Evolutionary conservation across 2,888 invertebrate species (phyloP).

Genomic region (Aleiodes leptofemur): DNA sequence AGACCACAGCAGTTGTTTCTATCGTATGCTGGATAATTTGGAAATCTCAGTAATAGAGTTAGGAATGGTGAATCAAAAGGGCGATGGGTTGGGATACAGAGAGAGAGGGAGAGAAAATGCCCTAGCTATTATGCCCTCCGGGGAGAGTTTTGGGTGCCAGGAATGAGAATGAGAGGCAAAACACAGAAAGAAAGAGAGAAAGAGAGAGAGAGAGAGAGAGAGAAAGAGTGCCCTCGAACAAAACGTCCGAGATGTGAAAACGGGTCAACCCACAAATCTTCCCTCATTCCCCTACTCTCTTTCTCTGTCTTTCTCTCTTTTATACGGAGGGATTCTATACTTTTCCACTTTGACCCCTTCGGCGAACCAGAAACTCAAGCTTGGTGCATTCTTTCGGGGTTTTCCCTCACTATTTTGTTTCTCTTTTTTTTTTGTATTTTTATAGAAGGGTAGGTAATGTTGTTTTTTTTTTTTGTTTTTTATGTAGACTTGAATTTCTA

Average conservation of each 20-base stretch:
- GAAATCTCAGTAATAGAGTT: constrained; percentile 30
- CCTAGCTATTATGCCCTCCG: constrained; percentile 12
- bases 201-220: not conserved
- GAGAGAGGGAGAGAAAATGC: not conserved
- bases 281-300: constrained; percentile 32
- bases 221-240: constrained; percentile 37
- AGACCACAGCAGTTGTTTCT: constrained; percentile 17
- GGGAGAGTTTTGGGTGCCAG: constrained; percentile 9
- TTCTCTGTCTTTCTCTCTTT: constrained; percentile 10
- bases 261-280: constrained; percentile 51
- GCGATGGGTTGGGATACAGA: not conserved
- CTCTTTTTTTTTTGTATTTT: not conserved
- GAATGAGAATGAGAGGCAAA: constrained; percentile 2
- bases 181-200: not conserved
- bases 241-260: constrained; percentile 43
- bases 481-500: not conserved
- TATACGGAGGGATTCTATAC: constrained; percentile 15
- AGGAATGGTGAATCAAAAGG: constrained; percentile 21
- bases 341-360: constrained; percentile 24
- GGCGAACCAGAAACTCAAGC: constrained; percentile 29
- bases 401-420: constrained; percentile 4
- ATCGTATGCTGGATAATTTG: constrained; percentile 13
- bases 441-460: not conserved
- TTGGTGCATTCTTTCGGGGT: constrained; percentile 25
- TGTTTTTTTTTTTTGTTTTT: not conserved